Base-by-base conservation (phyloP, 1,140 invertebrate species). In the Papilio machaon region DNA sequence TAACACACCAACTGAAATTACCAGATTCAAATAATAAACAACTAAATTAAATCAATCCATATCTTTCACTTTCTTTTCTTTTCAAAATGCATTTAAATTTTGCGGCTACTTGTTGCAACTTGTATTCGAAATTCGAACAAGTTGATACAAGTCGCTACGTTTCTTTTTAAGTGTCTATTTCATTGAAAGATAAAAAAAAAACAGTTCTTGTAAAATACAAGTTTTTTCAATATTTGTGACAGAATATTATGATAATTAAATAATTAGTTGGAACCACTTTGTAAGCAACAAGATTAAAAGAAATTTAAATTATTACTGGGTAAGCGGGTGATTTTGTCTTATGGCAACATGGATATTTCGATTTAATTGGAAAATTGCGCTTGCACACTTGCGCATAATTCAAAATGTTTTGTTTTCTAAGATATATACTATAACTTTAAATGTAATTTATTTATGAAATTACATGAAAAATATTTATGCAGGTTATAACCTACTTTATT, bases 21-120 rank as follows among this genome's bases (percentile, higher is more conserved):
- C 35, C 7, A 70, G 38, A 5, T 35, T 64, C 30, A 35, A 30
- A 70, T 3, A 35, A 15, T 64, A 35, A 30, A 70, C 0, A 35
- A 15, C 13, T 70, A 70, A 70, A 70, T 35, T 35, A 70, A 35
- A 54, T 17, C 4, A 54, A 35, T 17, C 4, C 64, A 70, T 64
- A 15, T 38, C 15, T 23, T 15, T 43, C 7, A 2, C 23, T 64
- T 15, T n/a, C n/a, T n/a, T n/a, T n/a, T n/a, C n/a, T n/a, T n/a
- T n/a, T n/a, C 23, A 23, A 30, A 35, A 17, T 64, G 23, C 10
- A 46, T 85, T 87, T 54, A 81, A 85, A 85, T 85, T 79, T 86
- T 84, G 82, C 84, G 85, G 83, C 82, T 79, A 88, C 87, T 83
- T 87, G 87, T 88, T 83, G 4, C 43, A 60, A 87, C 85, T 77